phyloP scores from a whole-genome alignment of 1,140 invertebrate genomes.

The Elymnias hypermnestra region DNA sequence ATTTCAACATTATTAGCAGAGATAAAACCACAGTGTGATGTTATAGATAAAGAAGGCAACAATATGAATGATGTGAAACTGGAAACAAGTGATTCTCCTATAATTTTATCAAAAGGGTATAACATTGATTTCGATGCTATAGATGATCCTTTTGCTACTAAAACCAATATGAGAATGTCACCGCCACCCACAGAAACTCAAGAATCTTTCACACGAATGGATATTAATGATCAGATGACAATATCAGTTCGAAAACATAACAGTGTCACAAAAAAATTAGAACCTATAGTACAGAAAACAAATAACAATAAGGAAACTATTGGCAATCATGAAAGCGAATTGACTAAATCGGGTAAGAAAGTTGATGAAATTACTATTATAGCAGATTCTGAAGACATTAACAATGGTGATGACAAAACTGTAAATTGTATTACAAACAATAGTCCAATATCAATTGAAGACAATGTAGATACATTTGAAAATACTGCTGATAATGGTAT shows the following conservation, averaged over 20 bases:
- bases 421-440: no score
- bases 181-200: conserved; percentile 28
- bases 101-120: conserved; percentile 48
- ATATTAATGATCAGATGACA: not conserved
- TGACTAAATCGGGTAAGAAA: not conserved
- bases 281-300: conserved; percentile 31
- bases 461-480: not conserved
- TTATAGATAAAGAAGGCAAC: no score
- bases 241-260: conserved; percentile 15
- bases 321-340: no score
- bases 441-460: no score
- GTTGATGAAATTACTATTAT: not conserved
- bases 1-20: no score
- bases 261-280: no score
- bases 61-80: no score
- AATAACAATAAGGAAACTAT: not conserved
- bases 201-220: not conserved
- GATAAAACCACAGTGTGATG: no score
- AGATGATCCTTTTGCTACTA: conserved; percentile 60
- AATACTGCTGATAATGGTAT: no score
- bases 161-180: conserved; percentile 50
- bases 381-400: no score
- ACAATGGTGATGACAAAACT: no score
- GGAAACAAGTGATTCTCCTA: no score
- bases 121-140: conserved; percentile 63